These are phyloP conservation scores for Petrophora chlorosata DNA, from an alignment of 2,888 invertebrate genomes.

Conservation along the genomic window DNA sequence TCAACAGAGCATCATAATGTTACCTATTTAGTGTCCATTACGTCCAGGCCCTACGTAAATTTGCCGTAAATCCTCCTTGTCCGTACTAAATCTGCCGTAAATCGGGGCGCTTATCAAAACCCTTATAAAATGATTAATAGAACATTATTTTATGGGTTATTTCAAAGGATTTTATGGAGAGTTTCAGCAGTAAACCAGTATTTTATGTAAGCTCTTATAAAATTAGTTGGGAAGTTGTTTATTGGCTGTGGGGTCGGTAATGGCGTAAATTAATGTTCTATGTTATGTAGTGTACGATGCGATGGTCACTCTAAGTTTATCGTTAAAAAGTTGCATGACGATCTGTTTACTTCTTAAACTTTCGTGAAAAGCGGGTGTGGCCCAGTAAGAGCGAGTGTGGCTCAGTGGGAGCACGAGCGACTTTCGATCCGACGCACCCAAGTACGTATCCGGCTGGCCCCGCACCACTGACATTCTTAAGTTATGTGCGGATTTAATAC, in stretches of 20 bases:
- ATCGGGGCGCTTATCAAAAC: constrained; percentile 49
- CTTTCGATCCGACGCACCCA: no score
- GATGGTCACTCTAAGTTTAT: not conserved
- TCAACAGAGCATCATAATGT: constrained; percentile 20
- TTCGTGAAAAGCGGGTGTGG: no score
- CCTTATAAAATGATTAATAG: constrained; percentile 48
- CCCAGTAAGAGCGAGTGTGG: no score
- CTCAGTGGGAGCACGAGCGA: no score
- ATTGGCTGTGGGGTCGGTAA: constrained; percentile 8
- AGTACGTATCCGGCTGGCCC: no score
- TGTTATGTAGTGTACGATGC: constrained; percentile 6
- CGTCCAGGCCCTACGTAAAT: constrained; percentile 23
- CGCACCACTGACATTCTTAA: no score
- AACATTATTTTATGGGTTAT: constrained; percentile 23
- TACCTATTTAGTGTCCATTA: constrained; percentile 38
- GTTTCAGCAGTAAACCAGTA: constrained; percentile 25
- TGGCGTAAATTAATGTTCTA: constrained; percentile 22
- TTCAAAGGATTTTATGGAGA: constrained; percentile 17
- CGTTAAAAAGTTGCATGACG: constrained; percentile 4
- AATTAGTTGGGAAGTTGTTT: constrained; percentile 26
- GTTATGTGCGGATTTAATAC: no score
- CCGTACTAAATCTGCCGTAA: constrained; percentile 43
- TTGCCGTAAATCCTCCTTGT: constrained; percentile 20
- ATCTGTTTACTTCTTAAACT: no score
- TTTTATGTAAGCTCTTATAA: constrained; percentile 31